These are phyloP conservation scores for Mobula birostris DNA, from an alignment of 2,113 vertebrate genomes.

Conservation along the genomic window DNA sequence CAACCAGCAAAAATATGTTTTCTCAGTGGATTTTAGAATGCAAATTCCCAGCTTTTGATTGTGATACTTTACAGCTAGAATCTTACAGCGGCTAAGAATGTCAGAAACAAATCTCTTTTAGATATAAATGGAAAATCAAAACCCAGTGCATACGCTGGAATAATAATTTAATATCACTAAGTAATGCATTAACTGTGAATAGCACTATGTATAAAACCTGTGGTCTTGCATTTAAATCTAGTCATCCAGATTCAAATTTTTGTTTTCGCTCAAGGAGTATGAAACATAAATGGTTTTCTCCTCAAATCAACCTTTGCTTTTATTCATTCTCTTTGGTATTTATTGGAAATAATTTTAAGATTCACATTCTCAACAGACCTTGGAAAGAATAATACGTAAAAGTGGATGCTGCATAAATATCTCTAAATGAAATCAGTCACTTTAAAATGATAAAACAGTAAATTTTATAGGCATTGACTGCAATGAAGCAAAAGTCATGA, in stretches of 20 bases:
- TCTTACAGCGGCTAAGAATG: not conserved
- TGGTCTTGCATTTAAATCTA: constrained; percentile 15
- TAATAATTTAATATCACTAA: not conserved
- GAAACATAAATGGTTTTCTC: not conserved
- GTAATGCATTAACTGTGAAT: not conserved
- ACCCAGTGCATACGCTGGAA: not conserved
- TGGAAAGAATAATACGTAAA: not conserved
- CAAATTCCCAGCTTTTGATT: not conserved
- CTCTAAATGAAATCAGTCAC: not conserved
- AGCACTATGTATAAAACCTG: not conserved
- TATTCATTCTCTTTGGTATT: not conserved
- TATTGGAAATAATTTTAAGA: not conserved
- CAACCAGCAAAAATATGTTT: not conserved
- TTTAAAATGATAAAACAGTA: not conserved
- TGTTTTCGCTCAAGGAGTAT: not conserved
- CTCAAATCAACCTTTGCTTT: not conserved
- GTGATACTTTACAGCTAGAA: not conserved
- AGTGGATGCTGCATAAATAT: not conserved
- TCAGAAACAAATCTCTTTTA: not conserved
- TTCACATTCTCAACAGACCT: not conserved
- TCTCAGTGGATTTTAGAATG: not conserved
- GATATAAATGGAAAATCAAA: constrained; percentile 24
- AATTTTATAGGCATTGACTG: not conserved
- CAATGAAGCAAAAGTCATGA: not conserved
- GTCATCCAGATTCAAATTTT: not conserved